phyloP scores from a whole-genome alignment of 2,113 vertebrate genomes.

The Tringa solitaria region DNA sequence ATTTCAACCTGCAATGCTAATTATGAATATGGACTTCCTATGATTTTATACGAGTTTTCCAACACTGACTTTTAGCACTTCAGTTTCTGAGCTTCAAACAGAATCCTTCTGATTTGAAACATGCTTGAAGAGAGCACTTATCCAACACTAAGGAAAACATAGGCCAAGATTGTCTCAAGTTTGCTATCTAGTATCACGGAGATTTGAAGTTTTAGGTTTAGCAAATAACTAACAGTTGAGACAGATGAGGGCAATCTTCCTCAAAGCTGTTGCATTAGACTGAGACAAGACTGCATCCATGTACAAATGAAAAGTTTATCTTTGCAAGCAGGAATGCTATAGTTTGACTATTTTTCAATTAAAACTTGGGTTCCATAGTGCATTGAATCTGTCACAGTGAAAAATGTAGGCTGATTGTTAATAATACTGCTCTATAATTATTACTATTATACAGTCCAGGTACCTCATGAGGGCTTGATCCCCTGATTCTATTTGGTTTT shows the following conservation, averaged over 20 bases:
- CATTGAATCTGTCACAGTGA: constrained; percentile 57
- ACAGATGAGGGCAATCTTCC: constrained; percentile 47
- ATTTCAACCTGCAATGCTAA: not conserved
- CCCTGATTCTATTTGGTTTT: constrained; percentile 20
- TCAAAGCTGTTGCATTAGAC: constrained; percentile 35
- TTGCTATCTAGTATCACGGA: not conserved
- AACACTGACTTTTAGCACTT: not conserved
- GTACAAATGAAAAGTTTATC: constrained; percentile 56
- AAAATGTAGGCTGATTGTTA: constrained; percentile 52
- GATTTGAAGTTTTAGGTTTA: constrained; percentile 19
- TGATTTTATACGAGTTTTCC: not conserved
- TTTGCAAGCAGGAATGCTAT: constrained; percentile 23
- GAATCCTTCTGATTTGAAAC: not conserved
- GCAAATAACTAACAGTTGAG: constrained; percentile 19
- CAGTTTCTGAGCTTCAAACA: not conserved
- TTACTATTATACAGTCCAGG: constrained; percentile 55
- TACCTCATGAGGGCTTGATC: constrained; percentile 39
- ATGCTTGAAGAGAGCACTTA: not conserved
- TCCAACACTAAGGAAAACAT: not conserved
- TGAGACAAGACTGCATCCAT: constrained; percentile 21
- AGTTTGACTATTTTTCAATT: constrained; percentile 64
- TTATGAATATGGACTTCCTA: not conserved
- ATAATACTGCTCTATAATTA: constrained; percentile 51
- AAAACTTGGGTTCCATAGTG: constrained; percentile 55
- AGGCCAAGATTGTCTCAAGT: not conserved